Percentiles rank a stretch among this genome's conserved stretches.
phyloP scores from a whole-genome alignment of 1,140 invertebrate genomes.

The Heterodera carotae region DNA sequence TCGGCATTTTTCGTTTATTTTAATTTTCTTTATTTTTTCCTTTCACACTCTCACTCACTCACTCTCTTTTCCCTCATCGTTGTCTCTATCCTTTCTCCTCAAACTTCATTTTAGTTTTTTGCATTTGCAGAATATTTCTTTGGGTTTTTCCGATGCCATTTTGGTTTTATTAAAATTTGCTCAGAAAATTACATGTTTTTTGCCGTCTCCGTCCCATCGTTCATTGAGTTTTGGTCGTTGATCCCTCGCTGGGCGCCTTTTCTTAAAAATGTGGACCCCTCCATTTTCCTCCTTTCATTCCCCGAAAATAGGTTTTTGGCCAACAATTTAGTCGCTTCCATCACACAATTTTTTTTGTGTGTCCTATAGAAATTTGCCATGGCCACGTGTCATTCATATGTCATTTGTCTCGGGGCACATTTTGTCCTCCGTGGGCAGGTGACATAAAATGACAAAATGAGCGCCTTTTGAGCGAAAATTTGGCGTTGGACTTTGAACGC shows the following conservation, averaged over 20 bases:
- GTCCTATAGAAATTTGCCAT: neutral
- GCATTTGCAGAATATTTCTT: too few species aligned
- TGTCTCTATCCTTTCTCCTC: too few species aligned
- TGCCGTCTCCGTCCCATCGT: too few species aligned
- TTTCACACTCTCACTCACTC: neutral
- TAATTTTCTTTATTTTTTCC: conserved; percentile 3
- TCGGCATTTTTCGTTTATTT: neutral
- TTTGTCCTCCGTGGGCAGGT: neutral
- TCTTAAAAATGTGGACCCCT: neutral
- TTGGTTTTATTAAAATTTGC: too few species aligned
- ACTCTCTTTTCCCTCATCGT: too few species aligned
- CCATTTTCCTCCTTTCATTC: neutral
- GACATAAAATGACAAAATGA: conserved; percentile 6
- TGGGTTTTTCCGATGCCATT: too few species aligned
- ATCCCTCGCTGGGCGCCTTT: conserved; percentile 1
- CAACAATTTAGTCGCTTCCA: neutral
- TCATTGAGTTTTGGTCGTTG: neutral
- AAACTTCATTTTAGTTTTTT: too few species aligned
- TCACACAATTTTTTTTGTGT: neutral
- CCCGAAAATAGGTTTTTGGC: conserved; percentile 20
- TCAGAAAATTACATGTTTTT: too few species aligned
- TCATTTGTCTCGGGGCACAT: neutral
- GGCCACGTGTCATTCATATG: neutral
- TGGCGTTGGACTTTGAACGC: neutral
- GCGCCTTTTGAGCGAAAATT: neutral